These are phyloP conservation scores for Drosophila lowei DNA, from an alignment of 1,140 invertebrate genomes.

Conservation along the genomic window DNA sequence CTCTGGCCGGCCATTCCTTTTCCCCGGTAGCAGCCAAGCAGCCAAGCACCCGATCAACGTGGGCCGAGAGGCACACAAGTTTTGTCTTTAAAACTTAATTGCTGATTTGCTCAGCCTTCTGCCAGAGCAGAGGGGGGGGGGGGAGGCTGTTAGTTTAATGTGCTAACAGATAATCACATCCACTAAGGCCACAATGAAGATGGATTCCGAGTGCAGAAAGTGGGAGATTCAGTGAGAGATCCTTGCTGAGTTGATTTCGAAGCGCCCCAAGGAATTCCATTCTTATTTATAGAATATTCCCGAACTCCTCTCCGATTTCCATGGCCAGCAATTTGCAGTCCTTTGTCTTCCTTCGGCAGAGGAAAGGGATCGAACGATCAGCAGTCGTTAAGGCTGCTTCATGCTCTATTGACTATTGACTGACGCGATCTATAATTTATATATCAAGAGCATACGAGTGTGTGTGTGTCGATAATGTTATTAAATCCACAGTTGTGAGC, in stretches of 20 bases:
- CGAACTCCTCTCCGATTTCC: constrained; percentile 6
- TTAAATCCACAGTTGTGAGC: constrained; percentile 74
- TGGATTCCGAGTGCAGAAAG: constrained; percentile 12
- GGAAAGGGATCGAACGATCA: constrained; percentile 19
- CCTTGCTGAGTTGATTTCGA: background rate
- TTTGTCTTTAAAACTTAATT: constrained; percentile 66
- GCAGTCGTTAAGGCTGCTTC: constrained; percentile 54
- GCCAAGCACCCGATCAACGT: constrained; percentile 28
- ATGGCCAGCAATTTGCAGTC: constrained; percentile 37
- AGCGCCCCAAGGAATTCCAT: too few relatives aligned
- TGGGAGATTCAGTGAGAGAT: background rate
- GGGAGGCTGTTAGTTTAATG: constrained; percentile 64
- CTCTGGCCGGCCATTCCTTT: constrained; percentile 2
- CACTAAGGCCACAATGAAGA: constrained; percentile 47
- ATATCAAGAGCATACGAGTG: constrained; percentile 50
- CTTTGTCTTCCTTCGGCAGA: constrained; percentile 32
- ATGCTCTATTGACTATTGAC: constrained; percentile 70
- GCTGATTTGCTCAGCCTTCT: constrained; percentile 61
- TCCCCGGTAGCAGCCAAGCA: constrained; percentile 20
- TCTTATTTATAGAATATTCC: constrained; percentile 42
- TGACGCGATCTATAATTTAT: constrained; percentile 79
- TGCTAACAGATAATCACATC: constrained; percentile 64
- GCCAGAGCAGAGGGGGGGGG: constrained; percentile 32
- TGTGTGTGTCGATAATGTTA: constrained; percentile 65
- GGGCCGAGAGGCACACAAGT: constrained; percentile 21